Evolutionary conservation across 2,888 invertebrate genomes (phyloP).

Genomic region (Sinhomidia bicolor): DNA sequence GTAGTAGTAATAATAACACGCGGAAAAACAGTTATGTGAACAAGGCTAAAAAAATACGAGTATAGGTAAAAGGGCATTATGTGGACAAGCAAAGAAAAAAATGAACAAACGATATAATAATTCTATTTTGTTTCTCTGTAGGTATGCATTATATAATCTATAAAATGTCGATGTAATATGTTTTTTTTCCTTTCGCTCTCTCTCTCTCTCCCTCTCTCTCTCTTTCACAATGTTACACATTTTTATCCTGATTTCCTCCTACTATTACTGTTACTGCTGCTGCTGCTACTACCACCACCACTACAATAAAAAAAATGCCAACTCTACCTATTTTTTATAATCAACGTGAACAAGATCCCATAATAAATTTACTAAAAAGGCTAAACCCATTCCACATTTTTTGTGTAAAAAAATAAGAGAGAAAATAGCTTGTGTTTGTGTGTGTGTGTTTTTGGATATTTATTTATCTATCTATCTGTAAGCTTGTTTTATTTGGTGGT

Average conservation of each 20-base stretch:
- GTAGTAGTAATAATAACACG: too few relatives aligned
- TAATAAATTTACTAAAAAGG: constrained; percentile 39
- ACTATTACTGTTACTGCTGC: too few relatives aligned
- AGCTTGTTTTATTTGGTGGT: background rate
- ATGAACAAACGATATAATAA: too few relatives aligned
- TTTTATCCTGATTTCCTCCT: constrained; percentile 15
- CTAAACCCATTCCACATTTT: constrained; percentile 39
- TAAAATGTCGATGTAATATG: background rate
- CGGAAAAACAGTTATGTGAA: constrained; percentile 15
- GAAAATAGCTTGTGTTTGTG: background rate
- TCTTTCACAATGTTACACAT: constrained; percentile 13
- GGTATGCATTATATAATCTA: background rate
- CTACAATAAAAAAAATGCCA: constrained; percentile 13
- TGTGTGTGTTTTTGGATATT: too few relatives aligned
- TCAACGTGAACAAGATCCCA: constrained; percentile 16
- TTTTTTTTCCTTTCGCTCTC: background rate
- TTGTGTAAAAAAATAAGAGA: constrained; percentile 33
- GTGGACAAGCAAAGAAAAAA: background rate
- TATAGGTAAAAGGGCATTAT: background rate
- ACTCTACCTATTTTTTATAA: background rate
- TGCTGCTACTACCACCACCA: too few relatives aligned
- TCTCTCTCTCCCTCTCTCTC: background rate
- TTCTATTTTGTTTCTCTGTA: too few relatives aligned
- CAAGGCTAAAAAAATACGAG: background rate
- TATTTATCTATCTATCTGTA: background rate